Evolutionary conservation across 2,888 invertebrate species (phyloP).

Genomic region (Heterodera filipjevi): DNA sequence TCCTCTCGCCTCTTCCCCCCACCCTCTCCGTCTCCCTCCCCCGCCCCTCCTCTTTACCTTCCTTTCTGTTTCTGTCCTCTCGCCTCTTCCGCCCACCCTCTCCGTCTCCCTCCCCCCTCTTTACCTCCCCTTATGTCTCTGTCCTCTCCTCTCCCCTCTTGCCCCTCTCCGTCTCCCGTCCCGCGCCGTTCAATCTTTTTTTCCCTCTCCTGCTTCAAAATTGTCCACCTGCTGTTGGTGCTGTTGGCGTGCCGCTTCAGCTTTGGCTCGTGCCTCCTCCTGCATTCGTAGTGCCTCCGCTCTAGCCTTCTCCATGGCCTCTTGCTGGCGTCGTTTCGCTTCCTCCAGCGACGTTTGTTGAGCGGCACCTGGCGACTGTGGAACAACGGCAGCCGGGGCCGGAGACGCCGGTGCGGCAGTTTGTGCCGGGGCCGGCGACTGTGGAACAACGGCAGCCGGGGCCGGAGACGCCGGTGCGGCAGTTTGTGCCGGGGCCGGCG

Average conservation of each 20-base stretch:
- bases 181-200: neutral
- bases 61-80: too few species aligned
- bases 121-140: too few species aligned
- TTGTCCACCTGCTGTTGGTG: constrained; percentile 25
- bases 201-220: too few species aligned
- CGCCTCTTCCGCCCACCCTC: too few species aligned
- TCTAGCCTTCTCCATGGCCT: constrained; percentile 48
- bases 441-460: neutral
- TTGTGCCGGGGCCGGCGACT: neutral
- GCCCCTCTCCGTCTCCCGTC: too few species aligned
- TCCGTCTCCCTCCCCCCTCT: too few species aligned
- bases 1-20: too few species aligned
- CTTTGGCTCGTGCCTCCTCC: constrained; percentile 45
- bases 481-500: neutral
- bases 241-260: constrained; percentile 49
- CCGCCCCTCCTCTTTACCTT: too few species aligned
- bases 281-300: constrained; percentile 47
- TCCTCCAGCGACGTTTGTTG: constrained; percentile 37
- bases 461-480: neutral
- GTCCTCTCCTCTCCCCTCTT: neutral
- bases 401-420: neutral
- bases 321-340: constrained; percentile 40
- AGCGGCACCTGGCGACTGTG: constrained; percentile 2
- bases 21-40: too few species aligned
- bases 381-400: neutral